phyloP scores from a whole-genome alignment of 1,140 invertebrate genomes.

The Gerris buenoi region DNA sequence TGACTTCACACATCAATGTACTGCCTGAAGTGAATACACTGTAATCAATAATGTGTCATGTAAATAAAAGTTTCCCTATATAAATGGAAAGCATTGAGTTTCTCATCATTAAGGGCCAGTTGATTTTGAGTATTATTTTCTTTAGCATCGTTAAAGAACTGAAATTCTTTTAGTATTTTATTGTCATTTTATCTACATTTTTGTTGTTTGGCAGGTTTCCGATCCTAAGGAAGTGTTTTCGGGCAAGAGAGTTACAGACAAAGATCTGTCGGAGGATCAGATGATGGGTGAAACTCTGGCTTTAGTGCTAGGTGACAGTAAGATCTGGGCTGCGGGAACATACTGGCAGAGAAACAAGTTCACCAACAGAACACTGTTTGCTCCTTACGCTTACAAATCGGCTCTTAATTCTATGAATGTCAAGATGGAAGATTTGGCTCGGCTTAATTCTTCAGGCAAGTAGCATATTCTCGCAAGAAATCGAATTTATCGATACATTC shows the following conservation, averaged over 20 bases:
- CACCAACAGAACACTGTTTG: constrained; percentile 79
- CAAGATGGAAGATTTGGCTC: constrained; percentile 72
- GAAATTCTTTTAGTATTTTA: constrained; percentile 3
- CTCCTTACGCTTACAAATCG: constrained; percentile 85
- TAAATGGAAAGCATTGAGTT: too few species aligned
- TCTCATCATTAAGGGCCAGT: too few species aligned
- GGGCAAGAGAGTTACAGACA: constrained; percentile 74
- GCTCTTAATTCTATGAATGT: constrained; percentile 66
- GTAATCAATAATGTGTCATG: too few species aligned
- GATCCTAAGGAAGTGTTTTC: constrained; percentile 89
- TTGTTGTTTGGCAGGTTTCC: constrained; percentile 55
- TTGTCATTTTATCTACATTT: too few species aligned
- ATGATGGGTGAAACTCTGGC: constrained; percentile 86
- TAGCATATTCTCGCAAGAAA: too few species aligned
- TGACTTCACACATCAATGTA: too few species aligned
- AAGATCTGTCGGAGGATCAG: constrained; percentile 79
- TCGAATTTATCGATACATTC: too few species aligned
- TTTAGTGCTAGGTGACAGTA: constrained; percentile 75
- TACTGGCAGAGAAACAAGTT: constrained; percentile 96
- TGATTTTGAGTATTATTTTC: neutral
- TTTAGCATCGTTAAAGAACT: neutral
- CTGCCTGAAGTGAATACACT: too few species aligned
- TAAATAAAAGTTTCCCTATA: too few species aligned
- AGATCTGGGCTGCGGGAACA: constrained; percentile 79
- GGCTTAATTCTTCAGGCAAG: constrained; percentile 56